These are phyloP conservation scores for Ailurus styani DNA, from an alignment of 2,113 vertebrate species.

Conservation along the genomic window DNA sequence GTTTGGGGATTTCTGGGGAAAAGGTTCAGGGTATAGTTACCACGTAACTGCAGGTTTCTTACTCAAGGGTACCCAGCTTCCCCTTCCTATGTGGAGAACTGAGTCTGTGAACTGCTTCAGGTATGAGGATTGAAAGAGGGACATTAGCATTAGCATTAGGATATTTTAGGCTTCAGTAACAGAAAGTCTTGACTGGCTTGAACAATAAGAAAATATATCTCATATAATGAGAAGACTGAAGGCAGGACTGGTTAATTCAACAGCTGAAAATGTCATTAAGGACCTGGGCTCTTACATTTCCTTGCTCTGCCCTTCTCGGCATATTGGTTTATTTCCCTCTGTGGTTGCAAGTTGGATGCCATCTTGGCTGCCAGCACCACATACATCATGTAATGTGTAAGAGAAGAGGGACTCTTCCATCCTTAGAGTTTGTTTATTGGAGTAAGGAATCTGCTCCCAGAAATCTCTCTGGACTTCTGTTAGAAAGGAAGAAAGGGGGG, in stretches of 20 bases:
- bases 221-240: not conserved
- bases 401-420: not conserved
- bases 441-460: not conserved
- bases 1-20: not conserved
- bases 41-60: not conserved
- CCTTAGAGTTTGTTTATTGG: not conserved
- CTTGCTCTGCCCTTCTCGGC: not conserved
- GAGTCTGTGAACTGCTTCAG: not conserved
- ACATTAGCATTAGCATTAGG: not conserved
- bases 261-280: not conserved
- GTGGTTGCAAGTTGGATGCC: not conserved
- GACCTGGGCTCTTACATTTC: not conserved
- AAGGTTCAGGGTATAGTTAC: not conserved
- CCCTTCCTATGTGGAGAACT: not conserved
- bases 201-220: not conserved
- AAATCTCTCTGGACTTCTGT: not conserved
- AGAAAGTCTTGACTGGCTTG: not conserved
- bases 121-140: not conserved
- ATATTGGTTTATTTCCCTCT: not conserved
- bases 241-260: not conserved
- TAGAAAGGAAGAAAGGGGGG: not conserved
- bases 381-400: not conserved
- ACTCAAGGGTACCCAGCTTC: not conserved
- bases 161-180: not conserved
- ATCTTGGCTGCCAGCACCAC: not conserved